These are phyloP conservation scores for Ciconia boyciana DNA, from an alignment of 2,113 vertebrate species.

Conservation along the genomic window DNA sequence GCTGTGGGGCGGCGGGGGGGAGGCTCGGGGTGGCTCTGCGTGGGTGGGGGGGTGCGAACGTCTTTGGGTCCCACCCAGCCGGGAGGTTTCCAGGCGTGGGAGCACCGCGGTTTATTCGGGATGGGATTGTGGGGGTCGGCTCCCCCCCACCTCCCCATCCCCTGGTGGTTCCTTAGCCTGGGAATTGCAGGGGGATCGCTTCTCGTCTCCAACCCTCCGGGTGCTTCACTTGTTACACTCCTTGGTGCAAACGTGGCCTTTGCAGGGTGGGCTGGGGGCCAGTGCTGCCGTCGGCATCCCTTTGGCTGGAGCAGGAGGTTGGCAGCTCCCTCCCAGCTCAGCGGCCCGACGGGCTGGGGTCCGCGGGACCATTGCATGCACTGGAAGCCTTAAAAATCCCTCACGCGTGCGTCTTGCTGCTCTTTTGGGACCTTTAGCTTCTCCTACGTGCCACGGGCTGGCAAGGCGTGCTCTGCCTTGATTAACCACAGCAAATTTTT, in stretches of 20 bases:
- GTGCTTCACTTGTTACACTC: neutral
- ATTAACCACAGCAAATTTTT: accelerated
- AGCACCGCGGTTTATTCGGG: accelerated
- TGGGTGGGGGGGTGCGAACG: accelerated
- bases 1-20: no score
- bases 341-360: accelerated
- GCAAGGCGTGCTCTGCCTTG: accelerated
- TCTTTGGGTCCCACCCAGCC: accelerated
- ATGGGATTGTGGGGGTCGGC: accelerated
- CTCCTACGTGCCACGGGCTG: accelerated
- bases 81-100: neutral
- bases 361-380: neutral
- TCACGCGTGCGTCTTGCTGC: neutral
- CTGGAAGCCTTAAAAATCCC: neutral
- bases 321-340: neutral
- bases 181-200: accelerated
- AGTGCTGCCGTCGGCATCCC: neutral
- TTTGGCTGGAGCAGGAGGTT: neutral
- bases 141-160: accelerated
- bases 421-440: neutral
- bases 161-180: neutral
- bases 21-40: neutral
- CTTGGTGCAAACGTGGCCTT: neutral
- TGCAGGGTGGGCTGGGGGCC: neutral
- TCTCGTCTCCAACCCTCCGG: accelerated